Conservation (phyloP, 2,888 invertebrate genomes). For the Troglohyphantes excavatus region DNA sequence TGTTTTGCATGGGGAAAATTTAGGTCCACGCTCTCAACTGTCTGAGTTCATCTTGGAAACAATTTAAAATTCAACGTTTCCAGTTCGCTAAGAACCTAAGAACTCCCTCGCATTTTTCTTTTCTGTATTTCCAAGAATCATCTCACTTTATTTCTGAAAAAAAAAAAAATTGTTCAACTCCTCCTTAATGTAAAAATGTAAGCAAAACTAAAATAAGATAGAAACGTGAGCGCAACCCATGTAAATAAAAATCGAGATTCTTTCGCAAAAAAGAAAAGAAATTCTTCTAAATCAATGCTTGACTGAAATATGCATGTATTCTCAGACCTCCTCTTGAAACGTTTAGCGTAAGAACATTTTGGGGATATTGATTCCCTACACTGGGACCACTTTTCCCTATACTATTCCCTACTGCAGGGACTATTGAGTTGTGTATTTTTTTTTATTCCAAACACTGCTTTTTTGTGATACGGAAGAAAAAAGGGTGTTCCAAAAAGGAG, state of each 20-base stretch:
- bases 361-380: slow-evolving; percentile 54
- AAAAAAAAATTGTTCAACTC: not conserved
- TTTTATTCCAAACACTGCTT: slow-evolving; percentile 19
- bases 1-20: too few species aligned
- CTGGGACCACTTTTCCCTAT: slow-evolving; percentile 37
- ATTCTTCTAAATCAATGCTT: slow-evolving; percentile 57
- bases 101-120: not conserved
- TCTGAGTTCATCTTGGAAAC: not conserved
- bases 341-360: slow-evolving; percentile 47
- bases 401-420: slow-evolving; percentile 41
- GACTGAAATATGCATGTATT: slow-evolving; percentile 38
- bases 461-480: slow-evolving; percentile 37
- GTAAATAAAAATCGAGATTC: slow-evolving; percentile 44
- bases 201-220: slow-evolving; percentile 11
- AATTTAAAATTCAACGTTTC: slow-evolving; percentile 23
- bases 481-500: not conserved
- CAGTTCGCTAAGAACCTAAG: too few species aligned
- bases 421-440: not conserved
- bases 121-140: too few species aligned
- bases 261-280: not conserved
- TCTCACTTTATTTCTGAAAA: too few species aligned
- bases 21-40: not conserved
- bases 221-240: slow-evolving; percentile 9
- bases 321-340: slow-evolving; percentile 19
- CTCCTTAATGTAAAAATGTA: not conserved